Evolutionary conservation across 2,888 invertebrate species (phyloP).

Genomic region (Microctonus hyperodae): DNA sequence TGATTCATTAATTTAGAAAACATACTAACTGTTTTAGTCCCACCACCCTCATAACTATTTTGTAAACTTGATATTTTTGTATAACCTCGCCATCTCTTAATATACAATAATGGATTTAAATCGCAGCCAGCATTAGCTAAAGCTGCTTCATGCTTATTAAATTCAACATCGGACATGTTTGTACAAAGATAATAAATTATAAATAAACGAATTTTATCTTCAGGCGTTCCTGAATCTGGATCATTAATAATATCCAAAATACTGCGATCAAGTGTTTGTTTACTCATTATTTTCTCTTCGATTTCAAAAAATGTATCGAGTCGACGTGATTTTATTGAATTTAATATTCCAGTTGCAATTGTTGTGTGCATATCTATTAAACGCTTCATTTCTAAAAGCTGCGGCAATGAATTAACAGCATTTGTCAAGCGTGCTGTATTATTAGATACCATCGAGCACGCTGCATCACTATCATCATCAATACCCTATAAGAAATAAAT

Average conservation of each 20-base stretch:
- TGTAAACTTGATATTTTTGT: constrained; percentile 77
- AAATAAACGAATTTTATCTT: constrained; percentile 93
- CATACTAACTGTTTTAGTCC: constrained; percentile 97
- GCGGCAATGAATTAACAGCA: constrained; percentile 95
- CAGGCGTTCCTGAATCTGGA: constrained; percentile 83
- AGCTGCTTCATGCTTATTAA: constrained; percentile 83
- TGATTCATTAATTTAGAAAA: constrained; percentile 97
- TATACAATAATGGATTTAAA: constrained; percentile 83
- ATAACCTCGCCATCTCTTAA: constrained; percentile 90
- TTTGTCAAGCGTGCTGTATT: constrained; percentile 93
- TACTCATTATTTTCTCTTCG: constrained; percentile 97
- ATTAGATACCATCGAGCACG: constrained; percentile 86
- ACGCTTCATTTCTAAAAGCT: constrained; percentile 95
- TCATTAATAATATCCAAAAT: constrained; percentile 89
- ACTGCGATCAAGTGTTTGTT: constrained; percentile 80
- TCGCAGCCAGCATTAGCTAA: constrained; percentile 85
- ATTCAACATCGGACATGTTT: constrained; percentile 81
- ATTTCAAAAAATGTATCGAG: constrained; percentile 96
- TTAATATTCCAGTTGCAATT: constrained; percentile 90
- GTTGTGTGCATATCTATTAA: constrained; percentile 99
- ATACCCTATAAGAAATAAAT: constrained; percentile 67
- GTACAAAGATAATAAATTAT: constrained; percentile 92
- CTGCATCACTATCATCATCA: constrained; percentile 87
- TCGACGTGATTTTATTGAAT: constrained; percentile 85
- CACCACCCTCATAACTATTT: constrained; percentile 89